Conservation (phyloP, 1,140 invertebrate genomes). For the Cyphomyrmex costatus region DNA sequence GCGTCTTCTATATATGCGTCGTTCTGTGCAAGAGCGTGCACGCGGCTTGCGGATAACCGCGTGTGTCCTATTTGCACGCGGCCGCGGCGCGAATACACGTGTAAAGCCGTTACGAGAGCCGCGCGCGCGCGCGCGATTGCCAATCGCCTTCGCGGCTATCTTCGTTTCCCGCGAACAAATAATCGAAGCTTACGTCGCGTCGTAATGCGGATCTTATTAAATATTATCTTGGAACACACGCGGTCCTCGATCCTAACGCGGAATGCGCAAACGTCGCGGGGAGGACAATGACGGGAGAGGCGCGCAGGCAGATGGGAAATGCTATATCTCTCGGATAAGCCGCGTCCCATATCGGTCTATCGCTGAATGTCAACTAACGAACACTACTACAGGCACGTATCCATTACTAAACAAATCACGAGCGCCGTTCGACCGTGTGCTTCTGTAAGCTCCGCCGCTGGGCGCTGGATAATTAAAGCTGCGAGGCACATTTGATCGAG, state of each 20-base stretch:
- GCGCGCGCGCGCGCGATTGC: no score
- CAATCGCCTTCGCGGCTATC: slow-evolving; percentile 13
- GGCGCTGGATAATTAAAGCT: slow-evolving; percentile 79
- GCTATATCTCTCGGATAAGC: slow-evolving; percentile 48
- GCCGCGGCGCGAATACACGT: slow-evolving; percentile 12
- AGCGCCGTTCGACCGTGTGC: slow-evolving; percentile 61
- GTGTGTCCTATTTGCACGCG: slow-evolving; percentile 43
- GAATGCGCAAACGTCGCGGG: neutral
- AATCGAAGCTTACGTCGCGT: neutral
- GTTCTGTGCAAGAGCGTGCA: neutral
- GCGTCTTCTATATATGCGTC: slow-evolving; percentile 19
- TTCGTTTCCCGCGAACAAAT: neutral
- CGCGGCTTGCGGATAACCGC: slow-evolving; percentile 23
- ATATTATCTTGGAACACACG: slow-evolving; percentile 4
- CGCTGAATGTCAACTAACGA: slow-evolving; percentile 62
- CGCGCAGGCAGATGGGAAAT: slow-evolving; percentile 13
- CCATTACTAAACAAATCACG: slow-evolving; percentile 66
- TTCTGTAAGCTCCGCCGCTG: slow-evolving; percentile 68
- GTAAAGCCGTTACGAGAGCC: neutral
- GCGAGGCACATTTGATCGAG: slow-evolving; percentile 77
- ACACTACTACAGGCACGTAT: slow-evolving; percentile 49
- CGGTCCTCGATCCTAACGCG: neutral
- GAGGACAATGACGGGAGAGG: slow-evolving; percentile 2
- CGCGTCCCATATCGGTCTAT: slow-evolving; percentile 52
- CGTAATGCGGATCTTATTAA: neutral